Base-by-base conservation (phyloP, 2,113 vertebrate genomes). In the Cavia porcellus region DNA sequence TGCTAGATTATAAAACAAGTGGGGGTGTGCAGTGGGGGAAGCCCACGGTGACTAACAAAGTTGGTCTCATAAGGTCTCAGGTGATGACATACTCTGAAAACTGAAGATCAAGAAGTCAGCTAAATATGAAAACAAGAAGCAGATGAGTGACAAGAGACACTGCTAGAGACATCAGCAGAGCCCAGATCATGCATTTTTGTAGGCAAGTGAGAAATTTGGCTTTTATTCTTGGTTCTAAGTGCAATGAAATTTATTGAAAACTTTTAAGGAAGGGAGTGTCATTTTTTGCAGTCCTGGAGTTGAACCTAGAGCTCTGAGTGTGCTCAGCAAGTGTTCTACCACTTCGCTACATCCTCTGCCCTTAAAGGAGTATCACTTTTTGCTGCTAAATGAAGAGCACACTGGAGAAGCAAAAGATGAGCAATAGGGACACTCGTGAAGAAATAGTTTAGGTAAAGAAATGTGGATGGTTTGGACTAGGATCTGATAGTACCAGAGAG, bases 21-120 rank as follows among this genome's bases (percentile, higher is more conserved):
- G 75, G 1, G 2, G 35, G 42, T 74, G 59, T 72, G 2, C 11
- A 24, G 47, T 3, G 12, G 10, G 35, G 42, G 13, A 50, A 70
- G 83, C 68, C 38, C 25, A 42, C 52, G 61, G 85, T 38, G 24
- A 79, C 42, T 45, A 80, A 17, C 83, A 22, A 68, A 72, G 30
- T 75, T 84, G 89, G 12, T 89, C 64, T 94, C 28, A 10, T 64
- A 88, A 88, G 45, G 42, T 79, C 66, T 95, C 50, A 66, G 66
- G 64, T 85, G 50, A 30, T 62, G 42, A 64, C 59, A 93, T 74
- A 72, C 38, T 87, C 28, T 89, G 55, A 85, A 95, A 90, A 32
- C 50, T 92, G 24, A 97, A 86, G 70, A 96, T 82, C 59, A 77
- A 74, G 45, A 86, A 95, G 38, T 25, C 85, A 83, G 75, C n/a